Evolutionary conservation across 2,113 vertebrate genomes (phyloP), one percentile per base, ranked within the genome.

Genomic region (Actenoides lindsayi): DNA sequence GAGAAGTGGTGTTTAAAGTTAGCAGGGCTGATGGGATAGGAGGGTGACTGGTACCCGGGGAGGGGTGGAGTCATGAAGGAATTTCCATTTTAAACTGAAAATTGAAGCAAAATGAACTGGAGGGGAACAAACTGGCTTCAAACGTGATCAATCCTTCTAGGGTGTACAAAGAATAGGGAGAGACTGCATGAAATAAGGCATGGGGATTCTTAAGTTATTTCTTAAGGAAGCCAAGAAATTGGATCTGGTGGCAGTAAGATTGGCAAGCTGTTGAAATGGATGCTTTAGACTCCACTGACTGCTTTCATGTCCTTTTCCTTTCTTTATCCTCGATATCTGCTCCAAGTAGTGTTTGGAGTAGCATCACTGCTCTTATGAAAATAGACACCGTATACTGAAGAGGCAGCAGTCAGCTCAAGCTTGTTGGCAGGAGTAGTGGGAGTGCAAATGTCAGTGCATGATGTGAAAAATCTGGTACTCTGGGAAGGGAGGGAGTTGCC

Each of bases 391-490:
- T 48, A 4, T 6, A 64, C 37, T n/a, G 57, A 75, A 71, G 76
- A 70, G 31, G 27, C 24, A 93, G 44, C 51, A 78, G 10, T 71
- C 56, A 69, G 4, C 65, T 87, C 0, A 0, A 81, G 65, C 37
- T 85, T 82, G 44, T 65, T 93, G 87, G 78, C 68, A 79, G 60
- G 46, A 63, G 39, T 44, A 33, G 33, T 84, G 91, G 65, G 80
- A 93, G 91, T 82, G 77, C 77, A 73, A 91, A 89, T 82, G 53
- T 87, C 65, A 64, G 23, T 79, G 56, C 50, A 53, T 83, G 77
- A 87, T 79, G 84, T 91, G 89, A 82, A 81, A 91, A 92, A 81
- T 64, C 71, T 82, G 87, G 39, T 89, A 33, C 62, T 78, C 33
- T 28, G 30, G 11, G 33, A 84, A 63, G 13, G 81, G 70, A 92